Evolutionary conservation across 2,888 invertebrate genomes (phyloP), one percentile per base, ranked within the genome.

Genomic region (Lagria hirta): DNA sequence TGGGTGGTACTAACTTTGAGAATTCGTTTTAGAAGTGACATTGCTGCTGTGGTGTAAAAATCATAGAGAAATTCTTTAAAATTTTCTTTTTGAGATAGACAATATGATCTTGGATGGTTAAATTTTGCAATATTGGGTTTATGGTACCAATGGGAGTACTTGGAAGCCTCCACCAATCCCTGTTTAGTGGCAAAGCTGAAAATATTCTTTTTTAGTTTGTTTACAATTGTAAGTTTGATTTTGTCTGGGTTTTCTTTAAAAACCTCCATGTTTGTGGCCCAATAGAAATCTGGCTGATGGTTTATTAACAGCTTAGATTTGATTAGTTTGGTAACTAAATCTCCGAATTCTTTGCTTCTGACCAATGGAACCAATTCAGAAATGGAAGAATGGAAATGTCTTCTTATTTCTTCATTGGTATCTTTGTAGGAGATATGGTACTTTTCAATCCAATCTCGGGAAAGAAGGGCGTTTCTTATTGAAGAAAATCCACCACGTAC

Each of bases 11-110:
- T 52, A 10, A 46, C 52, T 23, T 56, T 55, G 1, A 75, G 70
- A 30, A 81, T 73, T 73, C 79, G 86, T 61, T 84, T 84, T 21
- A 93, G 68, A 36, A 92, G 71, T 50, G 84, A 83, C 32, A 85
- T 80, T 52, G 89, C 88, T 2, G 89, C 86, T 2, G 89, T 90
- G 35, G 84, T 73, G 62, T 84, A 81, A 64, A 82, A 94, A 66
- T 93, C 91, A 52, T 79, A 78, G 38, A 78, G 65, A 61, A 86
- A 85, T 13, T 75, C 76, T 36, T 76, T 75, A 24, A 75, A 66
- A 54, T 82, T 83, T 12, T 77, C 76, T 7, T 65, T 65, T 53
- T 81, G 77, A 27, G 71, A 74, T 32, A 82, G 75, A 54, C 79
- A 77, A 62, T 86, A 88, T 35, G 85, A 83, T 3, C 90, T 78